Conservation (phyloP, 2,113 vertebrate genomes). For the Amblyornis subalaris region DNA sequence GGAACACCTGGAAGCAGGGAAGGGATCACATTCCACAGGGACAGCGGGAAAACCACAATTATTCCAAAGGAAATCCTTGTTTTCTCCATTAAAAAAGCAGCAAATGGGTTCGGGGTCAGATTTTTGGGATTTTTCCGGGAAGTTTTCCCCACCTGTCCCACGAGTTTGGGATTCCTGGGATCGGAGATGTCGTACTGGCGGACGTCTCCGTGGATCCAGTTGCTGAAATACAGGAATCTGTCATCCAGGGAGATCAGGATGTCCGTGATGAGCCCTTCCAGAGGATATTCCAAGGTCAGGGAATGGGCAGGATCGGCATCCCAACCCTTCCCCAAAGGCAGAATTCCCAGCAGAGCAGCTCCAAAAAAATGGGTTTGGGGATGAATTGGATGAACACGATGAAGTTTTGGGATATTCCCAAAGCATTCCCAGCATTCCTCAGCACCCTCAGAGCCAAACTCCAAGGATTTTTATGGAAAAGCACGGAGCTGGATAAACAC, state of each 20-base stretch:
- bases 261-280: neutral
- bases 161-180: fast-evolving
- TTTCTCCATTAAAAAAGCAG: neutral
- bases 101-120: neutral
- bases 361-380: neutral
- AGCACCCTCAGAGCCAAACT: no score
- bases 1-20: neutral
- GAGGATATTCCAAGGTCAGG: neutral
- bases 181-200: neutral
- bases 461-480: no score
- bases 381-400: no score
- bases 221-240: neutral
- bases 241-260: neutral
- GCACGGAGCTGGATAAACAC: no score
- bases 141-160: neutral
- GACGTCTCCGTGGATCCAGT: neutral
- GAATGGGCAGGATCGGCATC: neutral
- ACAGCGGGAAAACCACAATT: neutral
- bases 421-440: no score
- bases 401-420: no score
- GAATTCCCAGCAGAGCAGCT: fast-evolving
- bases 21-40: neutral
- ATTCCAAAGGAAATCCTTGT: neutral
- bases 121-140: neutral
- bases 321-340: neutral